phyloP scores from a whole-genome alignment of 2,797 vertebrate species.

The Cetoscarus ocellatus region DNA sequence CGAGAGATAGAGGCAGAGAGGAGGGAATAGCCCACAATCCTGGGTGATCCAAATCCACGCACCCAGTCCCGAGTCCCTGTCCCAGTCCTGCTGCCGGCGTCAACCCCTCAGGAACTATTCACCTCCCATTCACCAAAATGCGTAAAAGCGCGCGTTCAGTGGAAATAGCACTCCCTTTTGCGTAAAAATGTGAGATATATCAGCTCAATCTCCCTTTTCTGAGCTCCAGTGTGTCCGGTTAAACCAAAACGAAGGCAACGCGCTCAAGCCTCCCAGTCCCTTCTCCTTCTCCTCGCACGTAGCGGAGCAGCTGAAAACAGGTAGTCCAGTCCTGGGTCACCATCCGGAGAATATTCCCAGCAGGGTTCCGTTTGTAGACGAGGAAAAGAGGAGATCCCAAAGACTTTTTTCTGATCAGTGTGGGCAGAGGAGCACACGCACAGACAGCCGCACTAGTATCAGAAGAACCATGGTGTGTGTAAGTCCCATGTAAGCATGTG shows the following conservation, averaged over 20 bases:
- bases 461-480: conserved; percentile 58
- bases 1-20: conserved; percentile 48
- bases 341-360: conserved; percentile 69
- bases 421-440: conserved; percentile 57
- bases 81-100: conserved; percentile 65
- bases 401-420: conserved; percentile 37
- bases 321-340: conserved; percentile 66
- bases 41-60: conserved; percentile 66
- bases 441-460: conserved; percentile 52
- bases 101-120: conserved; percentile 66
- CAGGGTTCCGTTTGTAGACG: conserved; percentile 11
- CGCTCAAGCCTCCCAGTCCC: conserved; percentile 56
- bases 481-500: conserved; percentile 63
- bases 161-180: conserved; percentile 30
- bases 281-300: conserved; percentile 45
- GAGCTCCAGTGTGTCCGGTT: conserved; percentile 52
- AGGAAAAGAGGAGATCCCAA: conserved; percentile 45
- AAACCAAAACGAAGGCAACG: conserved; percentile 45
- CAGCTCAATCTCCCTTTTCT: conserved; percentile 34
- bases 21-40: conserved; percentile 70
- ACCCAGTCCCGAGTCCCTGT: conserved; percentile 54
- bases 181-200: conserved; percentile 21
- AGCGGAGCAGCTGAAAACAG: conserved; percentile 55
- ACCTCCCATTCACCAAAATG: conserved; percentile 74
- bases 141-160: conserved; percentile 32